Evolutionary conservation across 2,797 vertebrate genomes (phyloP), one percentile per base, ranked within the genome.

Genomic region (Esox masquinongy): DNA sequence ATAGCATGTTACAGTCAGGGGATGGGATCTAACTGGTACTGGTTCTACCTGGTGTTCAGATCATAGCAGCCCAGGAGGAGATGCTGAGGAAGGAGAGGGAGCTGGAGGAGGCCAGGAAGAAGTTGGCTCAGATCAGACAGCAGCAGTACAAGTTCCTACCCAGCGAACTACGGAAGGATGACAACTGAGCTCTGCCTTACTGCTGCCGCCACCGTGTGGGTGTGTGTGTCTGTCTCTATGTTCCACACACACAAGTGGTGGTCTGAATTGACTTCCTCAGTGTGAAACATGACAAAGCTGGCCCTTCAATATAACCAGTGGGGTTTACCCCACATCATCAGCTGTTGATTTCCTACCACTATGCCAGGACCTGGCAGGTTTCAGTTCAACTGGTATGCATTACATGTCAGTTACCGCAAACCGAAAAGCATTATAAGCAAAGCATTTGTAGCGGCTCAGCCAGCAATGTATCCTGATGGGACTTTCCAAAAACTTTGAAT

Each of bases 121-220:
- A 99, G 68, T 92, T 99, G 86, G 97, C 98, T 78, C 98, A 99
- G 91, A 99, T 99, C 86, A 95, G 98, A 77, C 98, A 99, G 89
- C 98, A 99, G 88, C 98, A 99, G 90, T 99, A 99, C 91, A 99
- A 99, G 88, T 99, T 99, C 87, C 89, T 99, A 61, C 98, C 98
- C 75, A 97, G 94, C 0, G 98, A 98, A 83, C 93, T 99, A 49
- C 94, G 98, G 81, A 98, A 99, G 84, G 98, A 99, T 68, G 93
- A 93, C 88, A 95, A 96, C 89, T 99, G 94, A 94, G 79, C 50
- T 29, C 0, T 7, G 31, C 56, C 11, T 8, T 14, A 34, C 31
- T 61, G 70, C 49, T 51, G 29, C 53, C 17, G n/a, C 31, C 53
- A 14, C 19, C 24, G 51, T 47, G 53, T 43, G 71, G 43, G 31